Evolutionary conservation across 1,140 invertebrate genomes (phyloP), one percentile per base, ranked within the genome.

Genomic region (Mizuhopecten yessoensis): DNA sequence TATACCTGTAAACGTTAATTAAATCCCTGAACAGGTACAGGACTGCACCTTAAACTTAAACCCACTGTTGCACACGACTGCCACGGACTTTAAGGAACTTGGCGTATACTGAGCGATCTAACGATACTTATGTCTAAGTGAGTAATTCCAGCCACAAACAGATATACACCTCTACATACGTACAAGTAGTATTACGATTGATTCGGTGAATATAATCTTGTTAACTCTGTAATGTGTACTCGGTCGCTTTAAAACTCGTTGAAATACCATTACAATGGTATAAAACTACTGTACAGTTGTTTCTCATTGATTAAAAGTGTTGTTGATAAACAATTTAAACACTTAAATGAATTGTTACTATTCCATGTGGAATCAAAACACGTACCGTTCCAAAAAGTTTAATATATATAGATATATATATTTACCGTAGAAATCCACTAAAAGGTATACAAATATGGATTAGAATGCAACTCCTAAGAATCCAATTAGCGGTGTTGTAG

Each of bases 121-220:
- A 75, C n/a, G 57, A 75, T 75, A 75, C 57, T 75, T 9, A 17
- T 75, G 57, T 29, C 29, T 11, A 17, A 17, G 57, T 29, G 17
- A 75, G 57, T 75, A 29, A n/a, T 75, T n/a, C 11, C 29, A 75
- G 57, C 57, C 57, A 75, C 57, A 75, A 75, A 75, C n/a, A 75
- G 57, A 75, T n/a, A 75, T 17, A 75, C 57, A 75, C 57, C 5
- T 75, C 23, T n/a, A 75, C 57, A 75, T 75, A 75, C 17, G 23
- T 29, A 75, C 23, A 0, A 29, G 23, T 75, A n/a, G n/a, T n/a
- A 75, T 13, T 29, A 29, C 0, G 1, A n/a, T 75, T 11, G 7
- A 57, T 57, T 3, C 23, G 45, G 17, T 11, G 45, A 39, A 39
- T n/a, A 17, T 10, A 20, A 1, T 45, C 1, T 10, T 13, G 17